Conservation (phyloP, 1,140 invertebrate species). For the Platorchestia sp. region DNA sequence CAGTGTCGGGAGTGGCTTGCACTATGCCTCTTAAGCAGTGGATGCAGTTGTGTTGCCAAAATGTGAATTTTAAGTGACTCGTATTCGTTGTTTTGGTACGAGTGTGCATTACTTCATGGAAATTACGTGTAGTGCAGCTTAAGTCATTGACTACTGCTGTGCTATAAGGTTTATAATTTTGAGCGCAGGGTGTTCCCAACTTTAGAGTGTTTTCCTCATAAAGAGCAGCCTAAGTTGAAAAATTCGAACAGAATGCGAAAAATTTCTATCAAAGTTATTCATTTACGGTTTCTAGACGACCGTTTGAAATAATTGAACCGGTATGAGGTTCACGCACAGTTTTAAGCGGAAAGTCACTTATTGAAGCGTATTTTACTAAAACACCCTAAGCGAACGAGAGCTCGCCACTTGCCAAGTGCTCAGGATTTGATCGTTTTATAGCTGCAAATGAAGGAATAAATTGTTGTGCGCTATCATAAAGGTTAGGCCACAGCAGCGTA, state of each 20-base stretch:
- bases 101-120: too few species aligned
- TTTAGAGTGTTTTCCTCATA: background rate
- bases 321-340: background rate
- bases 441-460: too few species aligned
- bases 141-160: too few species aligned
- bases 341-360: background rate
- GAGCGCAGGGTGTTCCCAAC: background rate
- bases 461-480: too few species aligned
- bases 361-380: background rate
- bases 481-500: background rate
- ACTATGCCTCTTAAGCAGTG: too few species aligned
- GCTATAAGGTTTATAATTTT: background rate
- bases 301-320: background rate
- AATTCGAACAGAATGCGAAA: background rate
- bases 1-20: too few species aligned
- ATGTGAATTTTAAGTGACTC: too few species aligned
- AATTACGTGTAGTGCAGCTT: too few species aligned
- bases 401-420: background rate
- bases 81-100: too few species aligned
- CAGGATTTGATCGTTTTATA: background rate
- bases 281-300: background rate
- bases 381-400: background rate
- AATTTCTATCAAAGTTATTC: background rate
- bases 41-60: too few species aligned
- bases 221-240: background rate